phyloP scores from a whole-genome alignment of 2,113 vertebrate genomes.

The Dromaius novaehollandiae region DNA sequence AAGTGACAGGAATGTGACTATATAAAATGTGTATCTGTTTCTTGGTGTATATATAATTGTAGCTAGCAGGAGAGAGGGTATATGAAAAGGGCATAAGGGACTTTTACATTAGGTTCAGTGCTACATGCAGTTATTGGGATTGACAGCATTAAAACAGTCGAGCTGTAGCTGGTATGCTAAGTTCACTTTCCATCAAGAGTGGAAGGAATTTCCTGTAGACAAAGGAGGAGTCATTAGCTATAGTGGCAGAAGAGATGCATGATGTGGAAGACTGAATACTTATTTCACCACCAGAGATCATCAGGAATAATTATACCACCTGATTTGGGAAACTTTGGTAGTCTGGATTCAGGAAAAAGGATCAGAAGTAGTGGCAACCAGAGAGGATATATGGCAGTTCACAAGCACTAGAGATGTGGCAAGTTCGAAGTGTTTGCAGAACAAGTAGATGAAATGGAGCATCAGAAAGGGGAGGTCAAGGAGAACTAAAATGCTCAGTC shows the following conservation, averaged over 20 bases:
- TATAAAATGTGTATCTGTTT: background rate
- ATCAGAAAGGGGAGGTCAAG: background rate
- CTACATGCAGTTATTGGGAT: background rate
- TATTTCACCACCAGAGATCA: background rate
- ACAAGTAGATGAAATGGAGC: background rate
- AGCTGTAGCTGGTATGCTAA: background rate
- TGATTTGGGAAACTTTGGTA: background rate
- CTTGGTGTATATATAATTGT: background rate
- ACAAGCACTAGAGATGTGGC: background rate
- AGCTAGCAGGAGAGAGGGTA: background rate
- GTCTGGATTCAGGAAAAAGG: background rate
- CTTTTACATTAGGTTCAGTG: background rate
- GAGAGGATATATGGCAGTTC: background rate
- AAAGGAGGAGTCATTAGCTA: background rate
- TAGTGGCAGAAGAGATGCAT: background rate
- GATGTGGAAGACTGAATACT: background rate
- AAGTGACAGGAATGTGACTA: background rate
- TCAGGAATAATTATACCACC: background rate
- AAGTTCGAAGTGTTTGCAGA: background rate
- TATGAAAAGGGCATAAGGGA: background rate
- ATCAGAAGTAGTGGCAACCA: background rate
- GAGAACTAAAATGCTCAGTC: background rate
- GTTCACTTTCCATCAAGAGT: background rate
- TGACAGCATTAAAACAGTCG: background rate
- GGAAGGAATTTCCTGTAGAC: background rate